Conservation (phyloP, 1,140 invertebrate species). For the Pectinophora gossypiella region DNA sequence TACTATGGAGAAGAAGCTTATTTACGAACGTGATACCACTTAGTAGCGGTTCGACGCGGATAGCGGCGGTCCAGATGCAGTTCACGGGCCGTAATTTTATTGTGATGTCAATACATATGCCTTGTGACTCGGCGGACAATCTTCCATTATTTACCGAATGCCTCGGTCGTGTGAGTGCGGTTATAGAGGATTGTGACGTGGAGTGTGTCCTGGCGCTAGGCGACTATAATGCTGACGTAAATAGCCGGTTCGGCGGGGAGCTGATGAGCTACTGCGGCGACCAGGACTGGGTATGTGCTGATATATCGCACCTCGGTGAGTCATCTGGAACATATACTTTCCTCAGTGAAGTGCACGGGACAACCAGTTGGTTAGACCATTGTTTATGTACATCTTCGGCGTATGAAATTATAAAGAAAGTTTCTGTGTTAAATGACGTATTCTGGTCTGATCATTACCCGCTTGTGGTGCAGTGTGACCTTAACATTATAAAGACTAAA, state of each 20-base stretch:
- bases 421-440: background rate
- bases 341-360: background rate
- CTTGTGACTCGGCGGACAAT: background rate
- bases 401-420: background rate
- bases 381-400: background rate
- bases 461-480: background rate
- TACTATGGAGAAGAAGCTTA: background rate
- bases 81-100: background rate
- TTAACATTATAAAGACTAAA: background rate
- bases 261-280: background rate
- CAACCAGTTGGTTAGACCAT: slow-evolving; percentile 6
- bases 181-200: background rate
- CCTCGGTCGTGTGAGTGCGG: background rate
- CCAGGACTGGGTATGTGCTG: slow-evolving; percentile 4
- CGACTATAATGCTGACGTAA: slow-evolving; percentile 1
- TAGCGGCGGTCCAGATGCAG: background rate
- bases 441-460: slow-evolving; percentile 4
- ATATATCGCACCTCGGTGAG: background rate
- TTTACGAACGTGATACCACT: background rate
- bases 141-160: slow-evolving; percentile 1
- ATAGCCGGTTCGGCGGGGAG: background rate
- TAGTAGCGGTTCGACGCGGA: background rate
- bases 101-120: slow-evolving; percentile 1
- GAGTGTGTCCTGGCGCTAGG: background rate
- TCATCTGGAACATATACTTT: slow-evolving; percentile 2